Conservation (phyloP, 2,797 vertebrate species). For the Notolabrus celidotus region DNA sequence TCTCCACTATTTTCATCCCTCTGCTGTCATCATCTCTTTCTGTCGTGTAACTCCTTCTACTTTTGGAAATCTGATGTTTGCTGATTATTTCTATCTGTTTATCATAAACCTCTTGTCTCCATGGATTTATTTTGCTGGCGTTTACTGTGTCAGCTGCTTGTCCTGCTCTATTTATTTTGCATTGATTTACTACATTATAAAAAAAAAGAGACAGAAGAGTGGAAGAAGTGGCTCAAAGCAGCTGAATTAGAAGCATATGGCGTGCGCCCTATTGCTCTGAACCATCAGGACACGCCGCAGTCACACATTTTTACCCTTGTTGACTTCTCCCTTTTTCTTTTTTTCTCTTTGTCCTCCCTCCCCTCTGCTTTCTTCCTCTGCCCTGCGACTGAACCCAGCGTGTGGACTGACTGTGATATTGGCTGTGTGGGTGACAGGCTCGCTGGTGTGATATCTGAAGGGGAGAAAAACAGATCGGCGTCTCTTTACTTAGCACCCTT, state of each 20-base stretch:
- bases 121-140: conserved; percentile 6
- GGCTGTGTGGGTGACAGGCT: conserved; percentile 78
- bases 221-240: not conserved
- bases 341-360: conserved; percentile 42
- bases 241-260: conserved; percentile 9
- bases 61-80: not conserved
- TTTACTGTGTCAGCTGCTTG: too few relatives aligned
- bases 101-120: not conserved
- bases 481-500: conserved; percentile 77
- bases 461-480: conserved; percentile 75
- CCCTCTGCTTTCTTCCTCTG: conserved; percentile 45
- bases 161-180: conserved; percentile 1
- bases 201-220: not conserved
- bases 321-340: conserved; percentile 41
- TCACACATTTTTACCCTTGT: conserved; percentile 52
- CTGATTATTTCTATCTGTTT: conserved; percentile 5
- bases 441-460: conserved; percentile 78
- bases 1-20: not conserved
- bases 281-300: conserved; percentile 40
- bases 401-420: conserved; percentile 79
- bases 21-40: not conserved
- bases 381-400: conserved; percentile 76
- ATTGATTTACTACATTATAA: conserved; percentile 14
- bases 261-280: conserved; percentile 25
- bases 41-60: not conserved